Percentiles rank a stretch among this genome's conserved stretches.
phyloP scores from a whole-genome alignment of 2,797 vertebrate genomes.

The Peromyscus attwateri region DNA sequence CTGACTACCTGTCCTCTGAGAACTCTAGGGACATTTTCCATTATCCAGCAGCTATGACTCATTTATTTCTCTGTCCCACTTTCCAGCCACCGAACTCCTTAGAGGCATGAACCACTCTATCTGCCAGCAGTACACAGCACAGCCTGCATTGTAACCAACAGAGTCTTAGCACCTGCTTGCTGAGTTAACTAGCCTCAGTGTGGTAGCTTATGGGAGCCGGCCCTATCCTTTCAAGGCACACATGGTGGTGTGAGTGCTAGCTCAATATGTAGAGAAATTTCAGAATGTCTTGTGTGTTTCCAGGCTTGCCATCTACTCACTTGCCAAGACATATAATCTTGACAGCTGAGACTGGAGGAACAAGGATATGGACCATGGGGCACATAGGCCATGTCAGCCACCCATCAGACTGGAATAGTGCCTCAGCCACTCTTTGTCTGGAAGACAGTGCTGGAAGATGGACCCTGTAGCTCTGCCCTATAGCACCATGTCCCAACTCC shows the following conservation, averaged over 20 bases:
- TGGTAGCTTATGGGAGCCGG: background rate
- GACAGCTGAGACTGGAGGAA: background rate
- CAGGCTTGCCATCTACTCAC: background rate
- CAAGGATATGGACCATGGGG: background rate
- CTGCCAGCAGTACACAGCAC: background rate
- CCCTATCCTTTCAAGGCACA: background rate
- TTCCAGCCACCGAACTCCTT: background rate
- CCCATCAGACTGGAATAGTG: no score
- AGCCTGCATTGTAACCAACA: background rate
- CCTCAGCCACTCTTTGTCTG: background rate
- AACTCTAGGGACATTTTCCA: background rate
- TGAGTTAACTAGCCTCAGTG: background rate
- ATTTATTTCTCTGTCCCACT: background rate
- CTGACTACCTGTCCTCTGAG: background rate
- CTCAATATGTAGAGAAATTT: background rate
- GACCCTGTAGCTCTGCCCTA: background rate
- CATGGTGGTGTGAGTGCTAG: background rate
- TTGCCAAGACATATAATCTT: background rate
- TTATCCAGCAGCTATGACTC: no score
- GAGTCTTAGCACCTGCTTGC: background rate
- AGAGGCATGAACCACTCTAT: background rate
- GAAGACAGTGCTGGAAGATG: background rate
- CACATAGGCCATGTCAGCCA: background rate
- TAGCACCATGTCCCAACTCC: background rate
- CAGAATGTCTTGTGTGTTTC: background rate